Evolutionary conservation across 1,140 invertebrate genomes (phyloP).

Genomic region (Drosophila bifasciata): DNA sequence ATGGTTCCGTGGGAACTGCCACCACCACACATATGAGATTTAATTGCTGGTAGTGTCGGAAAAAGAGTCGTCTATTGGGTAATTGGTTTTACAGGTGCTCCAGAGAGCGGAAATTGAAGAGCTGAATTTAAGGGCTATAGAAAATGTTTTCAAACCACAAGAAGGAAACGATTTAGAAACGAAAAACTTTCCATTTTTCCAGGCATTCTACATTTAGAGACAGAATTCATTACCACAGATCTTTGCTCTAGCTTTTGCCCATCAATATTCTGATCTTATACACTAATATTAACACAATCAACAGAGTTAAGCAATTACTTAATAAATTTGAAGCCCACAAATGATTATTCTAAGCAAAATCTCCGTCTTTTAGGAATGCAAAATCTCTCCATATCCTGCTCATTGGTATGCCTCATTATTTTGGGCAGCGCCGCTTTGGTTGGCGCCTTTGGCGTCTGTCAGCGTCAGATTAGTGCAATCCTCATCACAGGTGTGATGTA

Average conservation of each 20-base stretch:
- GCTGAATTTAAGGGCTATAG: conserved; percentile 14
- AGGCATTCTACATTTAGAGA: no score
- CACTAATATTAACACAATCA: no score
- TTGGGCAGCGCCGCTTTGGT: conserved; percentile 92
- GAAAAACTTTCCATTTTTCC: no score
- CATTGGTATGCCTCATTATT: conserved; percentile 94
- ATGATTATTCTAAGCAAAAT: background rate
- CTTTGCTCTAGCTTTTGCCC: background rate
- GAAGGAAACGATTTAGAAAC: background rate
- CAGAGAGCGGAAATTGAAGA: conserved; percentile 30
- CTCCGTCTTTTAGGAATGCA: conserved; percentile 91
- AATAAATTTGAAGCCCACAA: background rate
- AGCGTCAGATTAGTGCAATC: conserved; percentile 94
- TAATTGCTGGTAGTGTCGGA: conserved; percentile 52
- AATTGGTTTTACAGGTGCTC: conserved; percentile 62
- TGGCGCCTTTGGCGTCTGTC: conserved; percentile 92
- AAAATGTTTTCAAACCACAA: background rate
- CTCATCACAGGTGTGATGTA: conserved; percentile 96
- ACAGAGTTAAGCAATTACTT: no score
- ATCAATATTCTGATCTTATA: background rate
- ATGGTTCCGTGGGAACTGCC: conserved; percentile 9
- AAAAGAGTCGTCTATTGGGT: conserved; percentile 32
- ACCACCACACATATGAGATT: conserved; percentile 32
- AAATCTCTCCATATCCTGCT: conserved; percentile 95
- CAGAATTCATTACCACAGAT: background rate